Base-by-base conservation (phyloP, 53 echinoderm and acorn worm species). In the Zoroaster sp. region DNA sequence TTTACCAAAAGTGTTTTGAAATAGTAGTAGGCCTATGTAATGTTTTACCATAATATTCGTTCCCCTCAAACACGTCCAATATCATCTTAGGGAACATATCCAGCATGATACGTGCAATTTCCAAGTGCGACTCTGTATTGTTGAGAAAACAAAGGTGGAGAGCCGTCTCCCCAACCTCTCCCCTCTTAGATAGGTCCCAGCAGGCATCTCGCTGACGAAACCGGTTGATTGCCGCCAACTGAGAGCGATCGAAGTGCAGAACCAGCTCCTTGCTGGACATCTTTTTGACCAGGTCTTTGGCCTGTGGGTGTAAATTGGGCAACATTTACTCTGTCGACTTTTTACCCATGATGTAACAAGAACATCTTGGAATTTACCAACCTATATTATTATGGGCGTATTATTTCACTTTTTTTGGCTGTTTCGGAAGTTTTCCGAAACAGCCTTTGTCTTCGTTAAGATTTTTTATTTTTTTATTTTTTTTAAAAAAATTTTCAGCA, bases 101-200 rank as follows among this genome's bases (percentile, higher is more conserved):
- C 25, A 95, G 83, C 34, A 95, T 41, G 35, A 88, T 75, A 15
- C 91, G 46, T 0, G 95, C 95, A 38, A 95, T 88, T 31, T 69
- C 88, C 1, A 88, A 46, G 34, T 95, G 93, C 1, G 88, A 78
- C 53, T 93, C 93, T 7, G 95, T 95, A 63, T 95, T 95, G 47
- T 95, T 95, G 12, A 95, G 89, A 44, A 89, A 91, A 65, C 93
- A 95, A 17, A 95, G 73, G 35, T 95, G 95, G 8, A 95, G 69
- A 40, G 79, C 89, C n/a, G 93, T 95, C 67, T 95, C 95, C 38
- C 95, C 95, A 66, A 93, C 95, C 90, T 93, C 95, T 0, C 95
- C 95, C 18, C 95, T 78, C 38, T 87, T 91, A 17, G 72, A 33
- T 40, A 95, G 73, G 67, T 93, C 91, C 95, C 95, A 95, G 65